These are phyloP conservation scores for Erebia epiphron DNA, from an alignment of 2,888 invertebrate species.

Conservation along the genomic window DNA sequence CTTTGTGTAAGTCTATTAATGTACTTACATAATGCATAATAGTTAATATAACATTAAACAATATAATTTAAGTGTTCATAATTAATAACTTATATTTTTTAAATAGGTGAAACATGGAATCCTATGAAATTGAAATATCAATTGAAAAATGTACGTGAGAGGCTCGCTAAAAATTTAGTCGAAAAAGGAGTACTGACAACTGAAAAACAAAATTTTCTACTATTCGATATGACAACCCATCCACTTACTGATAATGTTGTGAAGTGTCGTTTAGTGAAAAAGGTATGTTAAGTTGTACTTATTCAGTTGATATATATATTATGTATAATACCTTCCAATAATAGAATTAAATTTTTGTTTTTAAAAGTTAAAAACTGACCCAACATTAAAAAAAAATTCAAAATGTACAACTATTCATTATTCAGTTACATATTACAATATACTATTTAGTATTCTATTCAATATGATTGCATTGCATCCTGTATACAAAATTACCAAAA, in stretches of 20 bases:
- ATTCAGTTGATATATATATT: neutral
- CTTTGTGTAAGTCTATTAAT: no score
- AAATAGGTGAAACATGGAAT: slow-evolving; percentile 99
- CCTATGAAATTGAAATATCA: slow-evolving; percentile 99
- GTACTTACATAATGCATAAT: no score
- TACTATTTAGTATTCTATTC: neutral
- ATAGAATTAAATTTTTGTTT: no score
- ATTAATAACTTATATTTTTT: neutral
- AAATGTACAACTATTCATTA: no score
- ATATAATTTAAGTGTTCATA: no score
- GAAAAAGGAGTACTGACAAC: slow-evolving; percentile 99
- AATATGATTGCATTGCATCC: neutral
- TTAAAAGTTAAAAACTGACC: no score
- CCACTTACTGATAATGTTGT: slow-evolving; percentile 97
- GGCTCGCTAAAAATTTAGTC: slow-evolving; percentile 99
- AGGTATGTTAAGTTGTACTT: slow-evolving; percentile 81
- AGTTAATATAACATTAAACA: no score
- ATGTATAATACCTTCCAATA: neutral
- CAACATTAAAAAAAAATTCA: no score
- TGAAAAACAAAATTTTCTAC: slow-evolving; percentile 99
- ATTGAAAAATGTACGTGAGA: slow-evolving; percentile 98
- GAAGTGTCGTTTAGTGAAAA: slow-evolving; percentile 98
- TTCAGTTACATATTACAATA: no score
- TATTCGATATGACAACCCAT: slow-evolving; percentile 99
- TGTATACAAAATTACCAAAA: slow-evolving; percentile 2